Percentiles rank a stretch among this genome's conserved stretches.
These are phyloP conservation scores for Pygocentrus nattereri DNA, from an alignment of 2,797 vertebrate genomes.

Conservation along the genomic window DNA sequence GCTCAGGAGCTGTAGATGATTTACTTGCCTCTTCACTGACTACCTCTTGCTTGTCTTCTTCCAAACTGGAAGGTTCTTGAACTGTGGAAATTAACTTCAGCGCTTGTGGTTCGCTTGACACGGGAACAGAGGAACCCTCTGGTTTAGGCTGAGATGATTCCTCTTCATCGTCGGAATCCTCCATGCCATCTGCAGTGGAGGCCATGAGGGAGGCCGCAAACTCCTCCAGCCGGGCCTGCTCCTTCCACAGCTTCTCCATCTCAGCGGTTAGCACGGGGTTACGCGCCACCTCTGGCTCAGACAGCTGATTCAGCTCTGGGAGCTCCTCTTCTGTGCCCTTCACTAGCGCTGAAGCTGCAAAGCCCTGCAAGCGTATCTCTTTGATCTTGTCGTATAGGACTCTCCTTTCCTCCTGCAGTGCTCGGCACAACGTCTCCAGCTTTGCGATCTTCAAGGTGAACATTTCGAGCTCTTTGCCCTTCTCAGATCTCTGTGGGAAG, in stretches of 20 bases:
- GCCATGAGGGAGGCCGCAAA: constrained; percentile 80
- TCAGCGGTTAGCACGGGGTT: constrained; percentile 68
- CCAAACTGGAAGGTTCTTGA: constrained; percentile 4
- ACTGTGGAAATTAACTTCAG: constrained; percentile 16
- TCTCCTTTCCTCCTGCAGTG: constrained; percentile 91
- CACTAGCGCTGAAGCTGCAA: constrained; percentile 53
- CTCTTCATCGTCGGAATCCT: constrained; percentile 28
- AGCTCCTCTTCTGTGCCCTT: constrained; percentile 31
- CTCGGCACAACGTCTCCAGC: constrained; percentile 90
- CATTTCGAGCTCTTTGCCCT: constrained; percentile 88
- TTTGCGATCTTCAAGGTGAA: constrained; percentile 91
- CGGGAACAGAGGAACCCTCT: constrained; percentile 52
- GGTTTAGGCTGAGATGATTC: constrained; percentile 7
- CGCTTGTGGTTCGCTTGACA: constrained; percentile 53
- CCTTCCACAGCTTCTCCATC: constrained; percentile 68
- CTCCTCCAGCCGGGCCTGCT: constrained; percentile 80
- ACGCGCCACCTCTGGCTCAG: constrained; percentile 44
- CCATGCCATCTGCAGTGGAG: constrained; percentile 54
- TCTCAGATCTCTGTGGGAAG: constrained; percentile 84
- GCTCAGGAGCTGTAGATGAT: constrained; percentile 11
- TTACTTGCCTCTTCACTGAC: constrained; percentile 17
- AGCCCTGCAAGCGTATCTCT: constrained; percentile 77
- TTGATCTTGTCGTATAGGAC: constrained; percentile 91
- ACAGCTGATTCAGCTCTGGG: constrained; percentile 34
- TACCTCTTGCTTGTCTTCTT: background rate